Evolutionary conservation across 2,888 invertebrate species (phyloP).

Genomic region (Coelopa pilipes): DNA sequence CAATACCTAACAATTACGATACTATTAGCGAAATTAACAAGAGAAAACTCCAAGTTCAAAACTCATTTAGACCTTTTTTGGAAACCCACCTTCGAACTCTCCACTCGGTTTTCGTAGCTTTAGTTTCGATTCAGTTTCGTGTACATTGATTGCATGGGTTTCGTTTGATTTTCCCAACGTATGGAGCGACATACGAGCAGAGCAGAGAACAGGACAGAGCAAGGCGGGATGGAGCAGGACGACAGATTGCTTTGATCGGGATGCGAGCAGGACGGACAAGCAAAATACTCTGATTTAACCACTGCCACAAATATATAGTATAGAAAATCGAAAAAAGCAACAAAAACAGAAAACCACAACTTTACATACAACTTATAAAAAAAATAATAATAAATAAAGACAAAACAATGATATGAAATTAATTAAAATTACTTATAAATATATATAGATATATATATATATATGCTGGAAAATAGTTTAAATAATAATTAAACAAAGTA

Average conservation of each 20-base stretch:
- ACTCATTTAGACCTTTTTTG: neutral
- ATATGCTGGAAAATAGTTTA: slow-evolving; percentile 43
- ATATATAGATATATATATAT: slow-evolving; percentile 38
- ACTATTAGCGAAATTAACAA: neutral
- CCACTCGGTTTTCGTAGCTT: neutral
- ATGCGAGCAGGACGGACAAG: slow-evolving; percentile 33
- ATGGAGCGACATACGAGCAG: neutral
- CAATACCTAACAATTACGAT: neutral
- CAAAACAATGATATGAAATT: slow-evolving; percentile 7
- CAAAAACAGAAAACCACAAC: slow-evolving; percentile 25
- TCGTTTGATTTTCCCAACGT: neutral
- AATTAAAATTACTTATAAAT: slow-evolving; percentile 26
- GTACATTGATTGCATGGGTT: neutral
- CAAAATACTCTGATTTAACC: slow-evolving; percentile 60
- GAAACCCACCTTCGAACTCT: slow-evolving; percentile 12
- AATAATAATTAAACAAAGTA: slow-evolving; percentile 39
- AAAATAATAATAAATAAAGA: slow-evolving; percentile 20
- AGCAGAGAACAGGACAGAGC: neutral
- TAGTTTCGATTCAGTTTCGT: neutral
- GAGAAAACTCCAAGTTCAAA: too few relatives aligned
- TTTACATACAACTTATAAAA: slow-evolving; percentile 31
- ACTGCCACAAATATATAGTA: slow-evolving; percentile 56
- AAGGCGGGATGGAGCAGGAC: neutral
- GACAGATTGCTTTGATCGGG: neutral
- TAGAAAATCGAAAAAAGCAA: slow-evolving; percentile 35